Evolutionary conservation across 2,113 vertebrate species (phyloP).

Genomic region (Ochotona princeps): DNA sequence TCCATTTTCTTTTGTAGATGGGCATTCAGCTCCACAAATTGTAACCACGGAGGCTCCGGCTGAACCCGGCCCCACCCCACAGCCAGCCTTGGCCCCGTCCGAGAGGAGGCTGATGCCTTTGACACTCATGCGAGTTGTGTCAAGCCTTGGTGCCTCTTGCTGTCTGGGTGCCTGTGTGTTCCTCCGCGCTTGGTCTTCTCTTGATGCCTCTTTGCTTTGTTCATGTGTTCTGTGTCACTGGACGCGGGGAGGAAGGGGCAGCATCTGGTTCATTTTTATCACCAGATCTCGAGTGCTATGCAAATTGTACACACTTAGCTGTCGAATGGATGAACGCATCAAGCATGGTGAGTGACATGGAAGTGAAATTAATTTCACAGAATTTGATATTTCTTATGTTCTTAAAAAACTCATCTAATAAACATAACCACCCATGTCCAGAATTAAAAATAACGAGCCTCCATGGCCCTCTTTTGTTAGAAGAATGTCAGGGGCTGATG

Average conservation of each 20-base stretch:
- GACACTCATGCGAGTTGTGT: not conserved
- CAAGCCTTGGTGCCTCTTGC: not conserved
- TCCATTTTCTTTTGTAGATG: not conserved
- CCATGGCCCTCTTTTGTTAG: not conserved
- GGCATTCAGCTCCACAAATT: not conserved
- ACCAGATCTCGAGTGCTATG: not conserved
- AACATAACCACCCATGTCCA: not conserved
- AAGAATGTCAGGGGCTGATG: not conserved
- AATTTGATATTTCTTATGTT: not conserved
- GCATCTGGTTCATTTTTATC: not conserved
- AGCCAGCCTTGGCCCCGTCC: not conserved
- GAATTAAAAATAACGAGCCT: not conserved
- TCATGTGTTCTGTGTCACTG: accelerated
- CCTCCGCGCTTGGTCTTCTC: not conserved
- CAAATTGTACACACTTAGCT: not conserved
- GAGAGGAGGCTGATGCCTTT: accelerated
- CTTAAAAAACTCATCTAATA: not conserved
- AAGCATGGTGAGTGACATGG: not conserved
- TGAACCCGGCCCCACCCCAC: not conserved
- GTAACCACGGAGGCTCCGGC: not conserved
- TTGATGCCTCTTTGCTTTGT: not conserved
- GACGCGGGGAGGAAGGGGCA: not conserved
- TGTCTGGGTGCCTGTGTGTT: accelerated
- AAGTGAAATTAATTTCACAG: not conserved
- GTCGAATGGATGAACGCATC: not conserved